phyloP scores from a whole-genome alignment of 1,140 invertebrate species.

The Neocloeon triangulifer region DNA sequence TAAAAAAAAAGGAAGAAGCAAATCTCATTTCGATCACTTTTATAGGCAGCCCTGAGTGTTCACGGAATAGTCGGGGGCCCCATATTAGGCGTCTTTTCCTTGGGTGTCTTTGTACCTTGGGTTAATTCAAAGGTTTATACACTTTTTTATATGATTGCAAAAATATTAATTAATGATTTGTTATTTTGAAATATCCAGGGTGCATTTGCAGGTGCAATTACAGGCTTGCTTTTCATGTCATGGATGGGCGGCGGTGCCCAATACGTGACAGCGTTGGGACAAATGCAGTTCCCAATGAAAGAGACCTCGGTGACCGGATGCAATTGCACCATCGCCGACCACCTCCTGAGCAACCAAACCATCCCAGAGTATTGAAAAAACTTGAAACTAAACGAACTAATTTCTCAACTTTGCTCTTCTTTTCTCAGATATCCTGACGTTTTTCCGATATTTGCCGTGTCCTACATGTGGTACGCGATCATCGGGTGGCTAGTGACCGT shows the following conservation, averaged over 20 bases:
- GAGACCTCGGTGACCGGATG: constrained; percentile 6
- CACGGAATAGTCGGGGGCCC: constrained; percentile 24
- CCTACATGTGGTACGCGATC: neutral
- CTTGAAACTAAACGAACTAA: too few species aligned
- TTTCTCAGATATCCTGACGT: too few species aligned
- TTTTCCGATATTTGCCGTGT: neutral
- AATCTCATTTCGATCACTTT: too few species aligned
- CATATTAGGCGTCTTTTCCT: constrained; percentile 23
- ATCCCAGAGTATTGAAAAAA: too few species aligned
- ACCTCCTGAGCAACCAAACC: neutral
- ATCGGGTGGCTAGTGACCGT: too few species aligned
- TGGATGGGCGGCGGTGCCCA: constrained; percentile 75
- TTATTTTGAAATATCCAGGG: too few species aligned
- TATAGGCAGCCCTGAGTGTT: constrained; percentile 20
- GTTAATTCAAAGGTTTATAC: constrained; percentile 21
- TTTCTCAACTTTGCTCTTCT: too few species aligned
- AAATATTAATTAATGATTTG: too few species aligned
- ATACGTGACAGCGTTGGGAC: constrained; percentile 36
- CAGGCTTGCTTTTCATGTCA: constrained; percentile 41
- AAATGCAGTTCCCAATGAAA: constrained; percentile 21
- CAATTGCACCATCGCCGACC: neutral
- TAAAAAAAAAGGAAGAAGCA: too few species aligned
- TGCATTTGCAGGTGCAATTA: constrained; percentile 44
- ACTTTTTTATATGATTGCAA: too few species aligned
- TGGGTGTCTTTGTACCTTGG: constrained; percentile 26